Evolutionary conservation across 2,113 vertebrate species (phyloP).

Genomic region (Rhineura floridana): DNA sequence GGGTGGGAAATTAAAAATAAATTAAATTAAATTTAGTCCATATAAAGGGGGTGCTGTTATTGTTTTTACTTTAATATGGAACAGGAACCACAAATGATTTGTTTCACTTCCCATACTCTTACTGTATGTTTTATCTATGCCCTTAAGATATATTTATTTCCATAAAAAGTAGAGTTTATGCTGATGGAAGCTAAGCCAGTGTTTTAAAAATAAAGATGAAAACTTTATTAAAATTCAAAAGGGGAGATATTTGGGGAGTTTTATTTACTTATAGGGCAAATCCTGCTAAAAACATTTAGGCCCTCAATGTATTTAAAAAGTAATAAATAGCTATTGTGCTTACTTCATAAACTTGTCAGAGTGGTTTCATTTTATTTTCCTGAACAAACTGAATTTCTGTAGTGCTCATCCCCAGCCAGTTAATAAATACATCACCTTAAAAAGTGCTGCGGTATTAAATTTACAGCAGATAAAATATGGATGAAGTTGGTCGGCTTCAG

Average conservation of each 20-base stretch:
- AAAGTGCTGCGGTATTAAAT: conserved; percentile 96
- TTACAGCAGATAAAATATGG: conserved; percentile 94
- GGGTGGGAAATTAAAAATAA: conserved; percentile 56
- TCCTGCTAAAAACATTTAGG: conserved; percentile 77
- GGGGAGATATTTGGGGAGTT: conserved; percentile 72
- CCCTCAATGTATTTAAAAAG: conserved; percentile 77
- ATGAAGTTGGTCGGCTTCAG: conserved; percentile 91
- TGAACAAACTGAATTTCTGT: conserved; percentile 89
- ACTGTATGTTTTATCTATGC: conserved; percentile 70
- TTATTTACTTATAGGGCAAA: conserved; percentile 79
- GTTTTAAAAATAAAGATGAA: conserved; percentile 68
- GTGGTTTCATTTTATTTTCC: conserved; percentile 92
- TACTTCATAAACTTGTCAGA: conserved; percentile 96
- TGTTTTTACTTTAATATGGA: conserved; percentile 51
- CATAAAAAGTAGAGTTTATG: conserved; percentile 61
- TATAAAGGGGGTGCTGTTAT: conserved; percentile 62
- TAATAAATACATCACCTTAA: conserved; percentile 97
- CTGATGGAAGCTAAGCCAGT: conserved; percentile 30
- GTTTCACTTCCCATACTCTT: conserved; percentile 68
- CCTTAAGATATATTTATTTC: conserved; percentile 74
- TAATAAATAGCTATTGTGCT: conserved; percentile 91
- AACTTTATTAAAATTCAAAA: conserved; percentile 78
- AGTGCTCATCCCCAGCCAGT: conserved; percentile 82
- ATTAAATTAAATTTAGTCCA: conserved; percentile 63
- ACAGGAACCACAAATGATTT: conserved; percentile 63